Evolutionary conservation across 1,140 invertebrate genomes (phyloP), one percentile per base, ranked within the genome.

Genomic region (Kradibia gibbosae): DNA sequence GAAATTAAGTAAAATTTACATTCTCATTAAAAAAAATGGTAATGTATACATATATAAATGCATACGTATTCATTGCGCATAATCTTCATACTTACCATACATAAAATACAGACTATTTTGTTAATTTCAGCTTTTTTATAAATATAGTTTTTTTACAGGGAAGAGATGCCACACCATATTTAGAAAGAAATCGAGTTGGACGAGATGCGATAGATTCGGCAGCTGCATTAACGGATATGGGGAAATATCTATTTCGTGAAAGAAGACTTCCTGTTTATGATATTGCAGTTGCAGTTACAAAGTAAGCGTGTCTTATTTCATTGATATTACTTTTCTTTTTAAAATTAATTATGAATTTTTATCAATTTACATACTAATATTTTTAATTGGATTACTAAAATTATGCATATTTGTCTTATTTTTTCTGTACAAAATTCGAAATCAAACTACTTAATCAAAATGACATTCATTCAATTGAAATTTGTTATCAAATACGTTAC

Each of bases 201-300:
- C 93, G 96, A 62, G 97, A 98, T 91, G 97, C 97, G 42, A 97
- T 98, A 50, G 97, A 98, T 90, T 98, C 97, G 10, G 97, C 97
- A 34, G 97, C 97, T 65, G 97, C 97, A 62, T 92, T 98, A 53
- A 98, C 97, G 73, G 97, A 98, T 91, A 97, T 98, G 96, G 97
- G 97, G 88, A 98, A 98, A 94, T 98, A 98, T 93, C 93, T 98
- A 86, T 98, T 98, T 93, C 94, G 97, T 88, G 97, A 98, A 92
- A 93, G 97, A 88, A 92, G 97, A 88, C 93, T 98, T 88, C 97
- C 97, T 73, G 97, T 98, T 67, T 98, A 98, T 91, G 97, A 98
- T 88, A 97, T 98, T 82, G 97, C 97, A 39, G 97, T 98, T 80
- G 97, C 97, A 65, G 97, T 98, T 83, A 98, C 97, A 86, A 98